These are phyloP conservation scores for Anthoscopus minutus DNA, from an alignment of 2,113 vertebrate genomes.

Conservation along the genomic window DNA sequence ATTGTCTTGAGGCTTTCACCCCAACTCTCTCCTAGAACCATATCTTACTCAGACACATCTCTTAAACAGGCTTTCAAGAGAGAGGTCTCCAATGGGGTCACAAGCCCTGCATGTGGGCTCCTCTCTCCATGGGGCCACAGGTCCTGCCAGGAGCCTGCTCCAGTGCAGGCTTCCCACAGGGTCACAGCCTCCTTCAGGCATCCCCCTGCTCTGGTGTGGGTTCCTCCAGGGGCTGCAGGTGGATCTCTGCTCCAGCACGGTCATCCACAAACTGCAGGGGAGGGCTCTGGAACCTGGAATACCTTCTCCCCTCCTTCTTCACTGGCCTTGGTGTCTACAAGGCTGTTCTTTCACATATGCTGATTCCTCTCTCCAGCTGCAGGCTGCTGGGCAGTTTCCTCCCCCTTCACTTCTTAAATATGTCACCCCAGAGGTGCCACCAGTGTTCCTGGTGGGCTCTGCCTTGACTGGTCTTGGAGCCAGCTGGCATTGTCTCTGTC, in stretches of 20 bases:
- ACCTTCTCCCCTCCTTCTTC: background rate
- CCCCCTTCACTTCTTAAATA: background rate
- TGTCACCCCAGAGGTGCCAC: rapidly evolving
- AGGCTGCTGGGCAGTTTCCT: too few relatives aligned
- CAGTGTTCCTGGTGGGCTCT: background rate
- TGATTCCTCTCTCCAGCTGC: background rate
- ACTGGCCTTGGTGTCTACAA: background rate
- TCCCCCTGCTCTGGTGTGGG: background rate
- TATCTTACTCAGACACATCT: background rate
- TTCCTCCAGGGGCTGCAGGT: background rate
- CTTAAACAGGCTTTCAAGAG: background rate
- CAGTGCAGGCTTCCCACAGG: background rate
- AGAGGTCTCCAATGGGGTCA: background rate
- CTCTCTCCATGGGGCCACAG: background rate
- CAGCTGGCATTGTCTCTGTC: too few relatives aligned
- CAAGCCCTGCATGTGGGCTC: background rate
- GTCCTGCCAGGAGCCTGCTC: background rate
- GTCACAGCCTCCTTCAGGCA: background rate
- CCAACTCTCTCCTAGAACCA: background rate
- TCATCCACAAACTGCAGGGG: background rate
- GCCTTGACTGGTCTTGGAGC: background rate
- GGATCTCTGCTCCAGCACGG: background rate
- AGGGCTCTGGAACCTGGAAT: background rate
- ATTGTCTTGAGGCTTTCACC: background rate
- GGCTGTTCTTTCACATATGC: background rate